Evolutionary conservation across 1,140 invertebrate species (phyloP), one percentile per base, ranked within the genome.

Genomic region (Scaptomyza hsui): DNA sequence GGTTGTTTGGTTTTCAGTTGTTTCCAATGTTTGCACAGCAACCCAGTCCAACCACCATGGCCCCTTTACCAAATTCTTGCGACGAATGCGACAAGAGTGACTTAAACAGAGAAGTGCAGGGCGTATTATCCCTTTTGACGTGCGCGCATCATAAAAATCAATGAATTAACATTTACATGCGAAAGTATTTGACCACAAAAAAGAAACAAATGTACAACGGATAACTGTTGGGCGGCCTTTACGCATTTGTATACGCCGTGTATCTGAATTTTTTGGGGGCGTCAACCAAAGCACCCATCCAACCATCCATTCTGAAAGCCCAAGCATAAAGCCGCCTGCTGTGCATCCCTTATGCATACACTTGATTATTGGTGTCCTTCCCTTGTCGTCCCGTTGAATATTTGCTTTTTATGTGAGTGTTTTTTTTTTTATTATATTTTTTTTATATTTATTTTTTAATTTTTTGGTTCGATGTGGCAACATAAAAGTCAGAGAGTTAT

Each of bases 161-260:
- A 86, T 86, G 82, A 88, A 86, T 88, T 86, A 86, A 81, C 81
- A 88, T 86, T 86, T 88, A 82, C 82, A 86, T 82, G 78, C 71
- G 75, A 62, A 88, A 86, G 82, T 82, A 86, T 86, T 86, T 88
- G 82, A 86, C 82, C 82, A 86, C 82, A 86, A 86, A 86, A 86
- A 86, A 88, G 82, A 88, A 86, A 86, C 82, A 86, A 86, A 86
- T 86, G 82, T 88, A 78, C 82, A 86, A 81, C 82, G 67, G 51
- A 26, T 24, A n/a, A 24, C 13, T 44, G 48, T 45, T 32, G 44
- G 42, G 24, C 65, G 37, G 41, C 42, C 77, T 69, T 19, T 74
- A 59, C 57, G 65, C 61, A 77, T 77, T 62, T 82, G 60, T 65
- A 68, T 76, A 41, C 45, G 57, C 19, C 6, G 16, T n/a, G 10